Evolutionary conservation across 2,797 vertebrate genomes (phyloP).

Genomic region (Phrynocephalus forsythii): DNA sequence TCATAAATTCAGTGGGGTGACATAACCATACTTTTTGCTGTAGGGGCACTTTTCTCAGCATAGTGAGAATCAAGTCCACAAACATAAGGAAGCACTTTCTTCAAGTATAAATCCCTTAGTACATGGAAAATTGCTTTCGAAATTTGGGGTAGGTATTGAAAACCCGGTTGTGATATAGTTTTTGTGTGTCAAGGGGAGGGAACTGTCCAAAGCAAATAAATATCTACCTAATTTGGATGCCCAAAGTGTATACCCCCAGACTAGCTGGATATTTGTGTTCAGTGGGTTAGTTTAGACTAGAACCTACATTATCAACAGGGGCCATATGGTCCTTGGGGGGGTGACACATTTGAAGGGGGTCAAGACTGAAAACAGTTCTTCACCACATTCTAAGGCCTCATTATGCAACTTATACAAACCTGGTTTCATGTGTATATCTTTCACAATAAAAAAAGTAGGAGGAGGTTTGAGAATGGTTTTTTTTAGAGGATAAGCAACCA

Average conservation of each 20-base stretch:
- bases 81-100: background rate
- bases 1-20: background rate
- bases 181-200: background rate
- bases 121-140: background rate
- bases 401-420: no score
- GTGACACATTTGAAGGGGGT: no score
- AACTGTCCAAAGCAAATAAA: background rate
- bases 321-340: no score
- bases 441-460: no score
- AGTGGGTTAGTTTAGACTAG: background rate
- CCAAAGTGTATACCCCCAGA: background rate
- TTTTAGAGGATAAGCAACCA: no score
- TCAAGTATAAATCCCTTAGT: background rate
- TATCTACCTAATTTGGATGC: background rate
- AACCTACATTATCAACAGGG: no score
- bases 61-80: background rate
- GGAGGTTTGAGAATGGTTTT: no score
- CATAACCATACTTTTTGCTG: background rate
- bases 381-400: no score
- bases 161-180: background rate
- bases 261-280: background rate
- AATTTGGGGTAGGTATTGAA: background rate
- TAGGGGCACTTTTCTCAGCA: background rate
- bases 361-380: no score
- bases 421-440: no score